Evolutionary conservation across 2,888 invertebrate genomes (phyloP), one percentile per base, ranked within the genome.

Genomic region (Sesia apiformis): DNA sequence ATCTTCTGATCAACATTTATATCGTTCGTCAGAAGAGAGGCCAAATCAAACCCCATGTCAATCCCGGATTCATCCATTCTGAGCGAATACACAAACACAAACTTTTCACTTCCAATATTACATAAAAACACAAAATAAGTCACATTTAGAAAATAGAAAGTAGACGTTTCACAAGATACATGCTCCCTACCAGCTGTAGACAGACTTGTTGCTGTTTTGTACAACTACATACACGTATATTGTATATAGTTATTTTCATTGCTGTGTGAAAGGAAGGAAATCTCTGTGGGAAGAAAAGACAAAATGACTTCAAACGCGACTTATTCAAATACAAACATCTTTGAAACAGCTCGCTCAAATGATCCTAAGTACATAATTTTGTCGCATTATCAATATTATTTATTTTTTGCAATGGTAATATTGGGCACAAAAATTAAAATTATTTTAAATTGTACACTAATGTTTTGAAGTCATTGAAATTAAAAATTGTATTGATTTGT

Each of bases 41-140:
- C 91, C 69, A 92, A 88, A 84, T 92, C 92, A 70, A 91, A 92
- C 59, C 90, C 92, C 90, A 92, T 90, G 70, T 92, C 92, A 65
- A 92, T 91, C 63, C 92, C 92, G 66, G 92, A 92, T 77, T 92
- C 92, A 79, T 92, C 91, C 92, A 92, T 92, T 74, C 76, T 65
- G 58, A 71, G 70, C 68, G 69, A 64, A 69, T 49, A 64, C 63
- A 65, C 42, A 42, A 42, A 42, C 42, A 42, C 42, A 42, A 42
- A 42, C 42, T 42, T 42, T 7, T 6, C 5, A 42, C 5, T 23
- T 23, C 5, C 5, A 49, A 7, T 49, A 49, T 49, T 49, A 42
- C 42, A 42, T 62, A 64, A 61, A 61, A 64, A 67, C 66, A 63
- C 66, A 69, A 72, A 66, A 71, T 7, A 61, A 70, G 63, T 67